Conservation (phyloP, 2,797 vertebrate genomes). For the Sebastes alutus region DNA sequence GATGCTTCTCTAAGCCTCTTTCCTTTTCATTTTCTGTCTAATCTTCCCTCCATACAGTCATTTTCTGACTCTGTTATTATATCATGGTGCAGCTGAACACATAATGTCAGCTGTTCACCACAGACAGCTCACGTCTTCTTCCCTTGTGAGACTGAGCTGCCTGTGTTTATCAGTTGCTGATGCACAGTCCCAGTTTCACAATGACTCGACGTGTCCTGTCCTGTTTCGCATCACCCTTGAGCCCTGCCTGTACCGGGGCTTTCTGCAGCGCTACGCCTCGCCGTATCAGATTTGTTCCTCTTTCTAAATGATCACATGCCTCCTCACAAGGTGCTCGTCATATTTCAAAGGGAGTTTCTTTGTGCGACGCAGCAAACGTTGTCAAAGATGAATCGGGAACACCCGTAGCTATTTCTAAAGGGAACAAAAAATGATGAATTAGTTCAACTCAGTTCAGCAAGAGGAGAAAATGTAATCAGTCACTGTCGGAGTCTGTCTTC, state of each 20-base stretch:
- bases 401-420: background rate
- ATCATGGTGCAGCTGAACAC: background rate
- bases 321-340: background rate
- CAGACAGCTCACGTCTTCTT: conserved; percentile 9
- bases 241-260: background rate
- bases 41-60: background rate
- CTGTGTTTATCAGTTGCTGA: conserved; percentile 25
- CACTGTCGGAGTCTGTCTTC: background rate
- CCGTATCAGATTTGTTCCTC: conserved; percentile 15
- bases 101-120: conserved; percentile 24
- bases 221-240: conserved; percentile 22
- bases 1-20: background rate
- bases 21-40: background rate
- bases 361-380: background rate
- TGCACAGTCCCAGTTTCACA: conserved; percentile 38
- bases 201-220: conserved; percentile 28
- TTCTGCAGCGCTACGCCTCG: background rate
- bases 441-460: background rate
- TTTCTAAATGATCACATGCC: background rate
- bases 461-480: background rate
- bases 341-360: conserved; percentile 9
- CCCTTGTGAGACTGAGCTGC: conserved; percentile 23
- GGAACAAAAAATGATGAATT: background rate
- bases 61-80: background rate
- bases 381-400: background rate